Base-by-base conservation (phyloP, 2,113 vertebrate species). In the Chitala chitala region DNA sequence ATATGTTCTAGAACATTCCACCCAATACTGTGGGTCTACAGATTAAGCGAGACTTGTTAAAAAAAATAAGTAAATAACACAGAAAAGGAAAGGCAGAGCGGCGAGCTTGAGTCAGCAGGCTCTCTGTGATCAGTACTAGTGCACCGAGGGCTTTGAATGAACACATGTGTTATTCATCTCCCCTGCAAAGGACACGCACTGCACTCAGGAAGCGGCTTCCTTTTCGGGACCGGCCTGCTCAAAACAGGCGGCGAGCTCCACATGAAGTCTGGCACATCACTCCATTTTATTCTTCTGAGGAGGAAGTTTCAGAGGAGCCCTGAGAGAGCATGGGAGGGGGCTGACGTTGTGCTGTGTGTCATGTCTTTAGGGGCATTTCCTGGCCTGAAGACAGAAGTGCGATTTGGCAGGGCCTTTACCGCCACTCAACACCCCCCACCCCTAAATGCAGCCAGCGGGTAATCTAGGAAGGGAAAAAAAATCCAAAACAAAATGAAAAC, bases 131-230 rank as follows among this genome's bases (percentile, higher is more conserved):
- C 24, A 26, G 42, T 24, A 24, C 10, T 54, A 44, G 33, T 17
- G 48, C 13, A 40, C 17, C 1, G n/a, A 46, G 63, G 63, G 56
- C 40, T 33, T 31, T 17, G 6, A 69, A 24, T 50, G 69, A 48
- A 44, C 55, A 40, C 71, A 72, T 44, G 71, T 61, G 71, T 46
- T 61, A 15, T 46, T 72, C 38, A 61, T 59, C 38, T 61, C 40
- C 15, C 22, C 53, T 20, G 55, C 31, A 22, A 40, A 42, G 70
- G 65, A 22, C 8, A 38, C 63, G 1, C 17, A 2, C 9, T 4
- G 29, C n/a, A 40, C 70, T 72, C 53, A 40, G 70, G 70, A 72
- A 72, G 51, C 31, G 70, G 70, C 70, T 54, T 58, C 70, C 70
- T 58, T 42, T 72, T 1, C n/a, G 22, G 36, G 38, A 54, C 3